Conservation (phyloP, 2,113 vertebrate species). For the Scortum barcoo region DNA sequence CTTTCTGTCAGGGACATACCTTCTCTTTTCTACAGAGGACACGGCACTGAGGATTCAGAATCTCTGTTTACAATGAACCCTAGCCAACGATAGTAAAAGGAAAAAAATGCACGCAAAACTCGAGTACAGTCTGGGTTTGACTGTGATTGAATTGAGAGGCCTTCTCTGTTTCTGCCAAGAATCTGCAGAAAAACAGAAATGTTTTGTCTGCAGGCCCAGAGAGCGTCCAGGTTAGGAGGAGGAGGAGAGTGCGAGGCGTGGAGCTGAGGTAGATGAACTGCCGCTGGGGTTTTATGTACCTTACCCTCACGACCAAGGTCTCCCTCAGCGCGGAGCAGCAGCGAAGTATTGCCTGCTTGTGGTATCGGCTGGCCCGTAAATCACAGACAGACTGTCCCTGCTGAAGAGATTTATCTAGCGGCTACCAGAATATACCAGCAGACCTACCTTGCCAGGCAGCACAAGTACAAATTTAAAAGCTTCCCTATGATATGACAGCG, state of each 20-base stretch:
- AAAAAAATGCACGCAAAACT: constrained; percentile 34
- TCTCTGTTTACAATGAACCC: constrained; percentile 60
- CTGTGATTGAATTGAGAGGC: constrained; percentile 49
- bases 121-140: constrained; percentile 36
- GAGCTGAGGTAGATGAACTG: constrained; percentile 21
- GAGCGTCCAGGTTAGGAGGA: constrained; percentile 48
- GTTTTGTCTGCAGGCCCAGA: constrained; percentile 53
- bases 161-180: constrained; percentile 58
- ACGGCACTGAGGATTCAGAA: constrained; percentile 39
- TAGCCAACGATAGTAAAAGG: constrained; percentile 65
- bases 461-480: constrained; percentile 75
- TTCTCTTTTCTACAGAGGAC: constrained; percentile 29
- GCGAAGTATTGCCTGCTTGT: constrained; percentile 43
- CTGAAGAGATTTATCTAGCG: constrained; percentile 62
- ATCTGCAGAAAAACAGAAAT: constrained; percentile 59
- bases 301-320: constrained; percentile 36
- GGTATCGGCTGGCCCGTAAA: constrained; percentile 51
- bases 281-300: constrained; percentile 25
- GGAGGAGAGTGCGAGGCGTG: constrained; percentile 13
- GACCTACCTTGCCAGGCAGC: constrained; percentile 53
- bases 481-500: constrained; percentile 64
- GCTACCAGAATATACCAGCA: constrained; percentile 61
- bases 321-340: neutral
- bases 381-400: constrained; percentile 55
- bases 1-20: constrained; percentile 43